Base-by-base conservation (phyloP, 2,888 invertebrate genomes). In the Drosophila nr. perissopoda region DNA sequence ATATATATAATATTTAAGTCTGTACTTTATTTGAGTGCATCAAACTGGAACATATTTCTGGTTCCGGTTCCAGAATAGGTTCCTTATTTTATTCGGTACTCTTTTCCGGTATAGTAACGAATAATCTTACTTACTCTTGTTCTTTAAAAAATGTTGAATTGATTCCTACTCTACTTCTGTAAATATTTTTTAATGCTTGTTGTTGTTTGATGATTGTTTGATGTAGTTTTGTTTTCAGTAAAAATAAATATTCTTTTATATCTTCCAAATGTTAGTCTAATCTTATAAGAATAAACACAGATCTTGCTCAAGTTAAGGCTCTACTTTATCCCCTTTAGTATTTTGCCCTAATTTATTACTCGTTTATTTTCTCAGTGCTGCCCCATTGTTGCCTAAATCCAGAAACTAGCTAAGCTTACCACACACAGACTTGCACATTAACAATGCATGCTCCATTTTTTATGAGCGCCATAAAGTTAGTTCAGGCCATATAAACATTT, bases 401-500 rank as follows among this genome's bases (percentile, higher is more conserved):
- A 6, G 21, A 29, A 34, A 13, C 11, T 36, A 38, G 7, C 27
- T 3, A 56, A 60, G 53, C 38, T 53, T 61, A 18, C 36, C 59
- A n/a, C 36, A 31, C 60, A 48, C 52, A 45, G 13, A 7, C 13
- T 13, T 1, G 48, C 29, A 36, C 34, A 54, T 42, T 21, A 76
- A 74, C 74, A 68, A 77, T 76, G 74, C 72, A 65, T 85, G 85
- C 83, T 87, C 90, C 76, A 82, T 62, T 85, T 86, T 85, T 86
- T 90, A 86, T 80, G 89, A 53, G 73, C 67, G 31, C 49, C 86
- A 85, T 86, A 86, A 86, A 86, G 78, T 73, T 80, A 80, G 80
- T 88, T 89, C 68, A 51, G 60, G 73, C 67, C 72, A 69, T 85
- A 87, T 87, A 89, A 90, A 76, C 87, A 90, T 86, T 90, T 75